Evolutionary conservation across 2,113 vertebrate genomes (phyloP).

Genomic region (Hystrix brachyura): DNA sequence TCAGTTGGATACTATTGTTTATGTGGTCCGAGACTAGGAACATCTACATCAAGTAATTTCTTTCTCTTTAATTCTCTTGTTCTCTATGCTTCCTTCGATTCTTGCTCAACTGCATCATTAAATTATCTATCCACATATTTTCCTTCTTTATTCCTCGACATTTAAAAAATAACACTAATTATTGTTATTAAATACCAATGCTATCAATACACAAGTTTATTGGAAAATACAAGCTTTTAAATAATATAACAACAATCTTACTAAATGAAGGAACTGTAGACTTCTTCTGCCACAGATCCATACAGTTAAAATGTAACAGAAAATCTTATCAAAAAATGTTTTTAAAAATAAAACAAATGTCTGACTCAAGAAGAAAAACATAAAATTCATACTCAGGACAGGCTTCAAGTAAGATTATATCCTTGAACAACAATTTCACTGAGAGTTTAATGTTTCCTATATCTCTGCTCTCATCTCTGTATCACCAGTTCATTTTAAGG

Average conservation of each 20-base stretch:
- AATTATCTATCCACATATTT: background rate
- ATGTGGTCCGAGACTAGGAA: background rate
- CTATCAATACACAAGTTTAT: background rate
- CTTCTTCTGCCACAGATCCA: background rate
- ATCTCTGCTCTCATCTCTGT: background rate
- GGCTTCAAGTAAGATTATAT: background rate
- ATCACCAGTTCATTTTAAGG: background rate
- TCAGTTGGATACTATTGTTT: background rate
- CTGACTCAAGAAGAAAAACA: background rate
- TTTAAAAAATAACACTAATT: background rate
- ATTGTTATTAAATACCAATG: constrained; percentile 17
- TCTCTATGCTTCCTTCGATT: background rate
- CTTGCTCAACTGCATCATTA: background rate
- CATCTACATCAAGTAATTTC: background rate
- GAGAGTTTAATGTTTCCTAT: background rate
- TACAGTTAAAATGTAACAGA: background rate
- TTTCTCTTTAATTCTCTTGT: background rate
- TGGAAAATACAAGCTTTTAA: constrained; percentile 5
- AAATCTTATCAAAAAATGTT: background rate
- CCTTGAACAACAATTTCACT: background rate
- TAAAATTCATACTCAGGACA: background rate
- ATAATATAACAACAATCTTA: background rate
- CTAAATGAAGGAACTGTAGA: background rate
- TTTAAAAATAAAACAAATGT: background rate
- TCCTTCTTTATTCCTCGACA: background rate